Evolutionary conservation across 2,797 vertebrate genomes (phyloP).

Genomic region (Sitta carolinensis): DNA sequence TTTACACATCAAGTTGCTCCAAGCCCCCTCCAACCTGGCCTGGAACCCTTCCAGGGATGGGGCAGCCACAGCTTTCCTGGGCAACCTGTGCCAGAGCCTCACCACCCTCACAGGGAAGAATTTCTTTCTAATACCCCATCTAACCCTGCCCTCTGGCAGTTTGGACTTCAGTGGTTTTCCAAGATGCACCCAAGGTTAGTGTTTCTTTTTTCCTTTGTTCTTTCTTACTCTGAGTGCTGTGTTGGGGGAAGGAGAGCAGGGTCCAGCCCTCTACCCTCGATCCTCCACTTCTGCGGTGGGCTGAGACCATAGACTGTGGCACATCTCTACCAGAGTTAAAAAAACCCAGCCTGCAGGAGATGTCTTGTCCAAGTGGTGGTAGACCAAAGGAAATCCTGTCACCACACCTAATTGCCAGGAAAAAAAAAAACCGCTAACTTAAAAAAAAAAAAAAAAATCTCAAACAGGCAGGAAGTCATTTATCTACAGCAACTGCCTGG

Average conservation of each 20-base stretch:
- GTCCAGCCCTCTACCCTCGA: fast-evolving
- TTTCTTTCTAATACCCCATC: not conserved
- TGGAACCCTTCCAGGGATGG: not conserved
- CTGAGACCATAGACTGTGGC: fast-evolving
- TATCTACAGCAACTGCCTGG: not conserved
- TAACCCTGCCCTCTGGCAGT: not conserved
- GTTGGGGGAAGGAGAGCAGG: not conserved
- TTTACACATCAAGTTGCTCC: not conserved
- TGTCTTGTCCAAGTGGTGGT: slow-evolving; percentile 5
- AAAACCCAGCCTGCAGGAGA: not conserved
- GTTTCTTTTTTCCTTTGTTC: not conserved
- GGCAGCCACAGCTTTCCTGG: not conserved
- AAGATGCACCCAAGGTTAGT: not conserved
- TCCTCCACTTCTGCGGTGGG: not conserved
- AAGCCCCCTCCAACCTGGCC: not conserved
- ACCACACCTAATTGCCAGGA: slow-evolving; percentile 47
- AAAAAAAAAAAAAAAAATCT: not conserved
- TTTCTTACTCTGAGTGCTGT: fast-evolving
- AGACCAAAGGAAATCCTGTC: slow-evolving; percentile 59
- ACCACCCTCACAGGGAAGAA: not conserved
- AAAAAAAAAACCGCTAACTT: not conserved
- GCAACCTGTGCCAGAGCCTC: not conserved
- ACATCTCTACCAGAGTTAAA: not conserved
- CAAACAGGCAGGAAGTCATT: slow-evolving; percentile 30
- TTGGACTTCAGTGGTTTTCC: not conserved